Conservation (phyloP, 1,140 invertebrate species). For the Heliothis virescens region DNA sequence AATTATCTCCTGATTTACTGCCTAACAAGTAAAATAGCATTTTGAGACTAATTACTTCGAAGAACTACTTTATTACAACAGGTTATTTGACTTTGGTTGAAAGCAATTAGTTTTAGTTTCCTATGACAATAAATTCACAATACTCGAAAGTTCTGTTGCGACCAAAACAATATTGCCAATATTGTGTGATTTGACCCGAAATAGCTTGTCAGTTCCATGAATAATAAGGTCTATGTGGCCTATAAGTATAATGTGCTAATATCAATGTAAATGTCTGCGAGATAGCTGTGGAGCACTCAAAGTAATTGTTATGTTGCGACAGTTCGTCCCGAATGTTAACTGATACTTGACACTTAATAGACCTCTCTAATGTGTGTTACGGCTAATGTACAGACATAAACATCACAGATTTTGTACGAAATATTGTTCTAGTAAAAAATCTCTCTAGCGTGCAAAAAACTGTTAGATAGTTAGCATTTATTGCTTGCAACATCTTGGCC, state of each 20-base stretch:
- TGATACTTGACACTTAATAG: slow-evolving; percentile 21
- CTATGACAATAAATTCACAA: neutral
- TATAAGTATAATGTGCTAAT: slow-evolving; percentile 36
- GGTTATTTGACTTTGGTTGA: neutral
- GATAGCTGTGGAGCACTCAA: slow-evolving; percentile 24
- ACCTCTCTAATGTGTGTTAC: neutral
- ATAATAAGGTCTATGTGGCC: slow-evolving; percentile 25
- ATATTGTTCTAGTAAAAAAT: slow-evolving; percentile 21
- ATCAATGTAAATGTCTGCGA: slow-evolving; percentile 29
- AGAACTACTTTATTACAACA: neutral
- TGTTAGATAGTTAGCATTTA: slow-evolving; percentile 48
- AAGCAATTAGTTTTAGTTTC: slow-evolving; percentile 2
- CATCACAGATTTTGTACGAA: slow-evolving; percentile 17
- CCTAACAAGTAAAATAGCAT: slow-evolving; percentile 4
- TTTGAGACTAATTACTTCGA: slow-evolving; percentile 20
- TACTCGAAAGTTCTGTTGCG: neutral
- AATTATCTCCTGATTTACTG: slow-evolving; percentile 35
- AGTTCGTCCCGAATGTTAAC: slow-evolving; percentile 6
- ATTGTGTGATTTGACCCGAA: slow-evolving; percentile 30
- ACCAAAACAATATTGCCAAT: slow-evolving; percentile 1
- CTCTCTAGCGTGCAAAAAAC: slow-evolving; percentile 12
- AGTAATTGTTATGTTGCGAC: slow-evolving; percentile 32
- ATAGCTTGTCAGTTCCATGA: slow-evolving; percentile 32
- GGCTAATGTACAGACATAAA: slow-evolving; percentile 7
- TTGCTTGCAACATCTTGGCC: slow-evolving; percentile 35